Percentiles rank a stretch among this genome's conserved stretches.
phyloP scores from a whole-genome alignment of 30 jellyfish, hydroid and myxozoan genomes.

The Turritopsis rubra region DNA sequence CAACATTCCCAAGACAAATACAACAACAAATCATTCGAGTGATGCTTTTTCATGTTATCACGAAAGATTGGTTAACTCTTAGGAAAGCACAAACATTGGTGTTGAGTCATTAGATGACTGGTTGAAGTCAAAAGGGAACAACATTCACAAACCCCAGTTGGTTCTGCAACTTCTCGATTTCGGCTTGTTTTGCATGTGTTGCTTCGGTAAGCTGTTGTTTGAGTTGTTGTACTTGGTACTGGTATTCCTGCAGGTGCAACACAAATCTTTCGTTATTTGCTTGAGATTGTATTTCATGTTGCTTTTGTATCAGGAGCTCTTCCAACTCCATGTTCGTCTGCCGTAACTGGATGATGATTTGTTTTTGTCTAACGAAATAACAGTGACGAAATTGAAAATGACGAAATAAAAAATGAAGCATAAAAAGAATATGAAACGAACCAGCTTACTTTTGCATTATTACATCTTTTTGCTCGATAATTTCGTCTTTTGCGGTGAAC shows the following conservation, averaged over 20 bases:
- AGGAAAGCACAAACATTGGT: no score
- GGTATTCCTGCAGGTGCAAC: slow-evolving; percentile 37
- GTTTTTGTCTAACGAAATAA: slow-evolving; percentile 23
- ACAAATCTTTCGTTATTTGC: slow-evolving; percentile 24
- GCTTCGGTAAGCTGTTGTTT: slow-evolving; percentile 59
- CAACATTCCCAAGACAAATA: background rate
- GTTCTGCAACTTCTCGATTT: slow-evolving; percentile 59
- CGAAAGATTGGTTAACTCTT: no score
- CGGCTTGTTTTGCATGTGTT: slow-evolving; percentile 40
- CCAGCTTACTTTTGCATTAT: slow-evolving; percentile 47
- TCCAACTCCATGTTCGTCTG: slow-evolving; percentile 32
- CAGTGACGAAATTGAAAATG: background rate
- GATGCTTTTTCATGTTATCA: no score
- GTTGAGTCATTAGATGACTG: no score
- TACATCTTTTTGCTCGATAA: slow-evolving; percentile 59
- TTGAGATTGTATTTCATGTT: slow-evolving; percentile 24
- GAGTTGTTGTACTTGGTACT: slow-evolving; percentile 40
- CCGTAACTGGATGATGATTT: slow-evolving; percentile 31
- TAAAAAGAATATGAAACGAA: background rate
- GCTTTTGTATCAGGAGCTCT: slow-evolving; percentile 34
- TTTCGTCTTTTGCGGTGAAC: slow-evolving; percentile 53
- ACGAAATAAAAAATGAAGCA: background rate
- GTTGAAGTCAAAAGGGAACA: background rate
- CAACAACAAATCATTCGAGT: background rate
- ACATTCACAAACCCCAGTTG: slow-evolving; percentile 47